A percentile compares a stretch with the other conserved stretches of the same genome.
Evolutionary conservation across 2,797 vertebrate genomes (phyloP).

Genomic region (Channallabes apus): DNA sequence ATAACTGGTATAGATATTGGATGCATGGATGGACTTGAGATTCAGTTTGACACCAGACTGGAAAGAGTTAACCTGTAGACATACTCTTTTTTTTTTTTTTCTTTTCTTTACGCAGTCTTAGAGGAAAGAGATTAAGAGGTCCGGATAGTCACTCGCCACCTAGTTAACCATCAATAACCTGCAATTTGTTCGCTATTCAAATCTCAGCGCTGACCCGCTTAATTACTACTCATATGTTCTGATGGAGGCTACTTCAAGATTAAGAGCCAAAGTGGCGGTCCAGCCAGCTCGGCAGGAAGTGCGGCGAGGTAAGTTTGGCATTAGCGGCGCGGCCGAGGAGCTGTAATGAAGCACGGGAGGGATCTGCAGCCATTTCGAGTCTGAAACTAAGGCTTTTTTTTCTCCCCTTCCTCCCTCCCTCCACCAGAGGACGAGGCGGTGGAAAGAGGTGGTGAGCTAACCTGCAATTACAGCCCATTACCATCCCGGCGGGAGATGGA

Average conservation of each 20-base stretch:
- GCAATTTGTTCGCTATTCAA: conserved; percentile 44
- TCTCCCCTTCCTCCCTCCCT: conserved; percentile 10
- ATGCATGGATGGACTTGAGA: too few relatives aligned
- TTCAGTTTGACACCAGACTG: neutral
- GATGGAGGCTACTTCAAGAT: conserved; percentile 39
- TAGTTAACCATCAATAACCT: conserved; percentile 39
- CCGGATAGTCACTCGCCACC: neutral
- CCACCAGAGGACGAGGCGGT: conserved; percentile 56
- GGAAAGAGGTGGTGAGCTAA: conserved; percentile 70
- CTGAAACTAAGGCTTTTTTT: conserved; percentile 65
- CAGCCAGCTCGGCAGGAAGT: conserved; percentile 35
- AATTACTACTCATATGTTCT: conserved; percentile 46
- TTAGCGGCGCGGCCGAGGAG: conserved; percentile 40
- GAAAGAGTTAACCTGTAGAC: neutral
- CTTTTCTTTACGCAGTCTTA: neutral
- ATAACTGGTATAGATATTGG: too few relatives aligned
- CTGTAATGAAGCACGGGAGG: conserved; percentile 67
- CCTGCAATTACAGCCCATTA: conserved; percentile 77
- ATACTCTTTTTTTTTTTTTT: neutral
- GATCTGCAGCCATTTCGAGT: conserved; percentile 62
- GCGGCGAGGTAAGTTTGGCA: conserved; percentile 52
- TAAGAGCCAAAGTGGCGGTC: conserved; percentile 41
- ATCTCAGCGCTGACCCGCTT: conserved; percentile 22
- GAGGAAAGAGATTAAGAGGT: conserved; percentile 28
- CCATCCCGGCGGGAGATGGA: conserved; percentile 63